A percentile compares a stretch with the other conserved stretches of the same genome.
Conservation (phyloP, 2,113 vertebrate genomes). For the Paralichthys olivaceus region DNA sequence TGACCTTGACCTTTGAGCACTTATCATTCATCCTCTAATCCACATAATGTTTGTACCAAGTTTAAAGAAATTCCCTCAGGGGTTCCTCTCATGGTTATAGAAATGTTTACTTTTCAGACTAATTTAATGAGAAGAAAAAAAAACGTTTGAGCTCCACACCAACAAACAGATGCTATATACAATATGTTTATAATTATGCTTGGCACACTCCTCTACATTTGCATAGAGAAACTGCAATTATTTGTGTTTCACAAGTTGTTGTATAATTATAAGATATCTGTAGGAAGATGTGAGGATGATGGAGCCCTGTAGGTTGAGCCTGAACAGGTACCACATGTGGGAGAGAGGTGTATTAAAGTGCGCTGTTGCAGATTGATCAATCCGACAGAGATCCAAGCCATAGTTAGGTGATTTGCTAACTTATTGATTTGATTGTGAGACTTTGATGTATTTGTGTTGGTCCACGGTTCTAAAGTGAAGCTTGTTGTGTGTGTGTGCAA, state of each 20-base stretch:
- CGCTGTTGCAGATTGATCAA: conserved; percentile 8
- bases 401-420: conserved; percentile 12
- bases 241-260: not conserved
- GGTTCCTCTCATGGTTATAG: not conserved
- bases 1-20: not conserved
- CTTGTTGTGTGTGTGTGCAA: conserved; percentile 8
- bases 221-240: not conserved
- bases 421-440: conserved; percentile 8
- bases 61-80: no score
- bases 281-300: not conserved
- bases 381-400: not conserved
- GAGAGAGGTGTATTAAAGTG: conserved; percentile 6
- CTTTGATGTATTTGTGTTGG: conserved; percentile 35
- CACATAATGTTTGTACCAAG: no score
- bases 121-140: no score
- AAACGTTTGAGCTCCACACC: no score
- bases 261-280: not conserved
- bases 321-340: conserved; percentile 4
- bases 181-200: not conserved
- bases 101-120: not conserved
- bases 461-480: conserved; percentile 13
- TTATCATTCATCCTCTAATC: not conserved
- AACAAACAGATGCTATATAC: not conserved
- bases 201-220: not conserved
- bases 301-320: conserved; percentile 13